Conservation (phyloP, 2,113 vertebrate species). For the Chlamydotis undulata region DNA sequence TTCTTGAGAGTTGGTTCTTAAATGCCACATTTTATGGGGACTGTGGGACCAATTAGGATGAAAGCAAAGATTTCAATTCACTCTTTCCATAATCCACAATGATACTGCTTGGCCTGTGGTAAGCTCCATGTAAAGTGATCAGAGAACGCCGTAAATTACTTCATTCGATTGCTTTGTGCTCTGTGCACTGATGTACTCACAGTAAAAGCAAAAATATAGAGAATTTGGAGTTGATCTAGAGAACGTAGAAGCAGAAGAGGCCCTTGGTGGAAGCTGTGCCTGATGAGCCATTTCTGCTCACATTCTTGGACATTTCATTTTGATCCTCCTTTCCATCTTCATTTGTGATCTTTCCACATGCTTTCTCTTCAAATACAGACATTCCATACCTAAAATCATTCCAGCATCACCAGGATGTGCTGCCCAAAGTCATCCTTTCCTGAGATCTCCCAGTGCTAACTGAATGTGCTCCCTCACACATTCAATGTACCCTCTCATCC, state of each 20-base stretch:
- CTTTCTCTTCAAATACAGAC: background rate
- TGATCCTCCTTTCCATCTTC: background rate
- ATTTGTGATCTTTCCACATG: background rate
- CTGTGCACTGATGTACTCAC: background rate
- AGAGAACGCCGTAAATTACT: background rate
- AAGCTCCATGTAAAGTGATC: rapidly evolving
- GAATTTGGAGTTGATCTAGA: background rate
- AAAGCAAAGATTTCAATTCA: background rate
- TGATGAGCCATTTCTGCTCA: background rate
- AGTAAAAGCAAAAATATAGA: background rate
- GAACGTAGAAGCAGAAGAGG: background rate
- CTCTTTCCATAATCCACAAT: background rate
- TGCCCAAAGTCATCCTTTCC: background rate
- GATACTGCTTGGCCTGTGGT: background rate
- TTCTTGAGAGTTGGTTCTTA: background rate
- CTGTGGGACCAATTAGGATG: rapidly evolving
- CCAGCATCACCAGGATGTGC: background rate
- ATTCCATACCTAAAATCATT: background rate
- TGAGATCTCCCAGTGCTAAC: background rate
- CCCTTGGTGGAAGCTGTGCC: background rate
- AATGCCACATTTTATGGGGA: background rate
- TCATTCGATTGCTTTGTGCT: background rate
- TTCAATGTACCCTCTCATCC: background rate
- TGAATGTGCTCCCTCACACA: background rate
- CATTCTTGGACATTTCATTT: background rate